These are phyloP conservation scores for Pedicia rivosa DNA, from an alignment of 2,888 invertebrate genomes.

Conservation along the genomic window DNA sequence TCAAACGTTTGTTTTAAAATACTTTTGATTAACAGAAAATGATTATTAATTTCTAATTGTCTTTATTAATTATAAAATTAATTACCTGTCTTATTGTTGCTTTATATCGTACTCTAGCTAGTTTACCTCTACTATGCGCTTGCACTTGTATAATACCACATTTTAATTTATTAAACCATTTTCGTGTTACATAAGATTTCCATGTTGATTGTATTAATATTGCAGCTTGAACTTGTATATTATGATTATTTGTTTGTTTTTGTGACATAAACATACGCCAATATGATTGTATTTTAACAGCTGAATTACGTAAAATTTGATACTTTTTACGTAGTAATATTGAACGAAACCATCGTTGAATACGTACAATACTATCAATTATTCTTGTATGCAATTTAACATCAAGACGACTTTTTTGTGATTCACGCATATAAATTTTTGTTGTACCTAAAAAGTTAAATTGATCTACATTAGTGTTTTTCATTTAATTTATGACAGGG, in stretches of 20 bases:
- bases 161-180: constrained; percentile 48
- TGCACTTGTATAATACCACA: constrained; percentile 47
- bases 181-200: constrained; percentile 49
- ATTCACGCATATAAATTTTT: constrained; percentile 88
- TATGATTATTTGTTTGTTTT: constrained; percentile 32
- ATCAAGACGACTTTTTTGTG: constrained; percentile 84
- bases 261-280: constrained; percentile 50
- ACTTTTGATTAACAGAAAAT: too few relatives aligned
- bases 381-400: constrained; percentile 86
- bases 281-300: constrained; percentile 58
- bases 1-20: too few relatives aligned
- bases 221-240: constrained; percentile 39
- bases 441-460: constrained; percentile 45
- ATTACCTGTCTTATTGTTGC: constrained; percentile 22
- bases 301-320: constrained; percentile 53
- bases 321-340: constrained; percentile 65
- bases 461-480: too few relatives aligned
- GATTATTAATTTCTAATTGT: too few relatives aligned
- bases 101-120: constrained; percentile 39
- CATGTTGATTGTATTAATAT: constrained; percentile 63
- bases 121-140: constrained; percentile 51
- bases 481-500: too few relatives aligned
- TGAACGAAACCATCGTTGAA: constrained; percentile 83
- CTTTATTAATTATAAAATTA: constrained; percentile 12
- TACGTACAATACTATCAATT: constrained; percentile 78